Base-by-base conservation (phyloP, 2,113 vertebrate genomes). In the Percopsis transmontana region DNA sequence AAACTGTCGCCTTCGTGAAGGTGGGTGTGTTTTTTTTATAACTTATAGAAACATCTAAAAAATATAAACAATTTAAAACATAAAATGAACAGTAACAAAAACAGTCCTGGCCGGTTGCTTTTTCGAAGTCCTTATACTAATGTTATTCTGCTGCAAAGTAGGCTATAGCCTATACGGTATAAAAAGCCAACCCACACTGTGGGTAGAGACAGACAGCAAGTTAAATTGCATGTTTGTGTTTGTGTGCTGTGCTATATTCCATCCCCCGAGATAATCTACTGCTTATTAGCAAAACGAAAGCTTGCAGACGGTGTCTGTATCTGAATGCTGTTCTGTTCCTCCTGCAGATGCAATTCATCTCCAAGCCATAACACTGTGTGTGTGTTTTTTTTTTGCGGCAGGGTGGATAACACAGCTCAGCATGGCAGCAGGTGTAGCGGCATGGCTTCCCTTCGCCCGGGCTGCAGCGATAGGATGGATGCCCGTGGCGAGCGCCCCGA, bases 391-490 rank as follows among this genome's bases (percentile, higher is more conserved):
- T 68, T 82, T 72, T 62, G 72, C 72, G 85, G 77, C 69, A 13
- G 74, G 72, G 69, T 85, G 75, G 80, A 79, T 66, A 80, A 74
- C 56, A 57, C 66, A 82, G 85, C 85, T 89, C 89, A 91, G 77
- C 87, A 99, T 99, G 97, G 97, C 97, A 65, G 97, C 96, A 20
- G 97, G 97, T 66, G 97, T 99, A 62, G 97, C 97, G 82, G 96
- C 97, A 2, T 99, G 97, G 97, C 92, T 99, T 77, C 97, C 97
- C 18, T 99, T 99, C 67, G 97, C 97, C 58, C 93, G 97, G 72
- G 97, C 97, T 18, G 97, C 97, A 1, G 97, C 97, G 80, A 97
- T 99, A 80, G 97, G 97, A 81, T 99, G 97, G 97, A 99, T 99
- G 97, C 97, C 97, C 42, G 97, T 99, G 89, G 97, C 97, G 63